A percentile compares a stretch with the other conserved stretches of the same genome.
Conservation (phyloP, 2,113 vertebrate species). For the Willisornis vidua region DNA sequence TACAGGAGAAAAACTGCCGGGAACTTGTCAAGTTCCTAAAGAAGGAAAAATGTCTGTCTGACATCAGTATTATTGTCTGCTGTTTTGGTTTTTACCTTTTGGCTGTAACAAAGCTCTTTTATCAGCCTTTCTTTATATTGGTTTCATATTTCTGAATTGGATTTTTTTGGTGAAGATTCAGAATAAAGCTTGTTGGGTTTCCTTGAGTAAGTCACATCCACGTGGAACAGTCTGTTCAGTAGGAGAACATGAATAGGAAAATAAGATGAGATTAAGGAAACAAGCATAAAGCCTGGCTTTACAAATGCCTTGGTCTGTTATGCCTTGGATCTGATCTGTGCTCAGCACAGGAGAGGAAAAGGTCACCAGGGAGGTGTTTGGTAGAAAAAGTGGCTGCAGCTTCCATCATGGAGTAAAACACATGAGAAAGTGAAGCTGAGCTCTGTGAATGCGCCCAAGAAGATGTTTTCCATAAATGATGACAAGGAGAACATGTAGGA, state of each 20-base stretch:
- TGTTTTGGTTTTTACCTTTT: neutral
- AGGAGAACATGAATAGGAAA: neutral
- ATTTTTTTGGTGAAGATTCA: neutral
- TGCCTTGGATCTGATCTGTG: neutral
- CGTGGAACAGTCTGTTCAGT: neutral
- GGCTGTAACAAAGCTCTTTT: neutral
- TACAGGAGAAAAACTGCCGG: neutral
- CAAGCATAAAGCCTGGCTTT: neutral
- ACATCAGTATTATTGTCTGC: neutral
- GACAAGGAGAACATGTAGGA: neutral
- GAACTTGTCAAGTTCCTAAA: neutral
- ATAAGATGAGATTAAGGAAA: neutral
- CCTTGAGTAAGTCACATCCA: neutral
- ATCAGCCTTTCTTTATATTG: neutral
- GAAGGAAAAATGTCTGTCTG: neutral
- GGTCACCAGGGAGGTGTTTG: neutral
- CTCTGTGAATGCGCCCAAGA: neutral
- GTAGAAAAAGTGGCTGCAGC: neutral
- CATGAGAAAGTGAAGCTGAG: neutral
- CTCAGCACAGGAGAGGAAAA: neutral
- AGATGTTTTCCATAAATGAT: neutral
- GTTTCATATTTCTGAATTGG: neutral
- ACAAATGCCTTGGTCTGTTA: neutral
- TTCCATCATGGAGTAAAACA: neutral
- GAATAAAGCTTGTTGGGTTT: neutral